These are phyloP conservation scores for Macrotrachela quadricornifera DNA, from an alignment of 1,140 invertebrate genomes.

Conservation along the genomic window DNA sequence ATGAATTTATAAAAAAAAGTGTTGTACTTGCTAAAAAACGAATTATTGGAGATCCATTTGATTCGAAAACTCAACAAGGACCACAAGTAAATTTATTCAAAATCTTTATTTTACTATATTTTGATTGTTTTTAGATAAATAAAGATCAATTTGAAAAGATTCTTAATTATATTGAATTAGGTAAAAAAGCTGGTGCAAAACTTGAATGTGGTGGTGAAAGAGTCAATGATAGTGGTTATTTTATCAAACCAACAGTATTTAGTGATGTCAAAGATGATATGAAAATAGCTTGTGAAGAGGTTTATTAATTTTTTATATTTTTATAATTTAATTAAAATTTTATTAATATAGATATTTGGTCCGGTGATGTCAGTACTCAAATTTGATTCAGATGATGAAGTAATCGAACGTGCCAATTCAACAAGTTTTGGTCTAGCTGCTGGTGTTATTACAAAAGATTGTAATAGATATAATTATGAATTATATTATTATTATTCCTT, in stretches of 20 bases:
- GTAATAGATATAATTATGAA: too few relatives aligned
- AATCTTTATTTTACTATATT: too few relatives aligned
- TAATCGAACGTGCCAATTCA: constrained; percentile 61
- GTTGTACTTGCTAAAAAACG: constrained; percentile 43
- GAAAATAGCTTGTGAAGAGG: constrained; percentile 68
- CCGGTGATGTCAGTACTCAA: constrained; percentile 83
- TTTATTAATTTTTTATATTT: too few relatives aligned
- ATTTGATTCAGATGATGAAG: constrained; percentile 57
- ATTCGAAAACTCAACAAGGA: constrained; percentile 44
- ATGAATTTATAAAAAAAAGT: constrained; percentile 21
- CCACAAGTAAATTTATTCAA: constrained; percentile 44
- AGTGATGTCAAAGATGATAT: constrained; percentile 69
- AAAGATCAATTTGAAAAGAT: constrained; percentile 33
- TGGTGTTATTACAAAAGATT: constrained; percentile 68
- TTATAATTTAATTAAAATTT: too few relatives aligned
- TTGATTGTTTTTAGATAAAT: not conserved
- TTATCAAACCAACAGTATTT: constrained; percentile 73
- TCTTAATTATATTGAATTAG: constrained; percentile 33
- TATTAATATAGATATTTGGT: constrained; percentile 59
- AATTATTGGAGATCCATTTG: constrained; percentile 60
- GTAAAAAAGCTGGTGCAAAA: constrained; percentile 34
- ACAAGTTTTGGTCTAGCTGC: constrained; percentile 50
- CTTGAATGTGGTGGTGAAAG: constrained; percentile 35
- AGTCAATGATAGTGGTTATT: constrained; percentile 39
- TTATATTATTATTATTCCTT: too few relatives aligned